phyloP scores from a whole-genome alignment of 2,888 invertebrate species.

The Perizoma flavofasciatum region DNA sequence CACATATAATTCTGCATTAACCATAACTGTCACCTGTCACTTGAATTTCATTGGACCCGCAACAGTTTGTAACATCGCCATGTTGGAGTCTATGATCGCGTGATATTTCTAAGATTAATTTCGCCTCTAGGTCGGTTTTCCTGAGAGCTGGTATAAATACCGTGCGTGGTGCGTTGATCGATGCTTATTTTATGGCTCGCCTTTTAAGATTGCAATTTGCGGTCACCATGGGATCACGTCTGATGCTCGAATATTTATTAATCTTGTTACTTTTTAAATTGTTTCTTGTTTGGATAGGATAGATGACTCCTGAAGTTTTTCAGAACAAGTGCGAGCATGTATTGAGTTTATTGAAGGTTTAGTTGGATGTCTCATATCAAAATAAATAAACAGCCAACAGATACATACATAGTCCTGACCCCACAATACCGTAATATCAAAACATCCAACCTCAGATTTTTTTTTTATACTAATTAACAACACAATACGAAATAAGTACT shows the following conservation, averaged over 20 bases:
- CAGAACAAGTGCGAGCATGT: too few relatives aligned
- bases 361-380: too few relatives aligned
- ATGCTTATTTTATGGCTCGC: conserved; percentile 16
- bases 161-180: conserved; percentile 21
- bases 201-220: conserved; percentile 22
- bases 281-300: too few relatives aligned
- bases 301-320: too few relatives aligned
- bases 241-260: conserved; percentile 6
- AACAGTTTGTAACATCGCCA: conserved; percentile 13
- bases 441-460: too few relatives aligned
- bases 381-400: too few relatives aligned
- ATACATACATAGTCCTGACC: too few relatives aligned
- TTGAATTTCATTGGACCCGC: conserved; percentile 5
- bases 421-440: too few relatives aligned
- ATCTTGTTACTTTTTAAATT: background rate
- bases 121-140: conserved; percentile 12
- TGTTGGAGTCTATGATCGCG: conserved; percentile 14
- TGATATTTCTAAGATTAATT: conserved; percentile 23
- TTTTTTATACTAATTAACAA: too few relatives aligned
- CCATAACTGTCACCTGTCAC: conserved; percentile 12
- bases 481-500: too few relatives aligned
- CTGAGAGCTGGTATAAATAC: conserved; percentile 11
- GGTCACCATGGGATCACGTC: conserved; percentile 9
- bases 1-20: conserved; percentile 6
- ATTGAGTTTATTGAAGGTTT: too few relatives aligned